A percentile compares a stretch with the other conserved stretches of the same genome.
Conservation (phyloP, 2,113 vertebrate species). For the Mustela nigripes region DNA sequence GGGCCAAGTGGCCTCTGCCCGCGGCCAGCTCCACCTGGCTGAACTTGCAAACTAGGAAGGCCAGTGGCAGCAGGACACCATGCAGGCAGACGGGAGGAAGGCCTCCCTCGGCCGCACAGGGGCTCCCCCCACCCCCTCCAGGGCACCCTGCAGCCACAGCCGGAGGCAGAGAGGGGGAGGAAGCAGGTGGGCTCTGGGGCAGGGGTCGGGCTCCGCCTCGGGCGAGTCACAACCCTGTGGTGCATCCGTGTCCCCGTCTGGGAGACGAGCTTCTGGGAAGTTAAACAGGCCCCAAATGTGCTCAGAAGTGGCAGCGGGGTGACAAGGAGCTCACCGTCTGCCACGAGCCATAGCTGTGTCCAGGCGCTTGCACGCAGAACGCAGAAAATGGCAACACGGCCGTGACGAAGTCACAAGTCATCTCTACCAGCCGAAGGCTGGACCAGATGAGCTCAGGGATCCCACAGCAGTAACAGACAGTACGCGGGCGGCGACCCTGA, state of each 20-base stretch:
- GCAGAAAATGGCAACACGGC: not conserved
- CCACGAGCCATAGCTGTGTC: not conserved
- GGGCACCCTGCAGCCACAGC: not conserved
- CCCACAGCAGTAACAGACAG: not conserved
- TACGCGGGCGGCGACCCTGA: not conserved
- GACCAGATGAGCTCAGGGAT: not conserved
- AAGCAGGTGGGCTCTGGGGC: not conserved
- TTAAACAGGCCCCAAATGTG: too few relatives aligned
- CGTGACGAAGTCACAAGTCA: not conserved
- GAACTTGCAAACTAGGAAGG: not conserved
- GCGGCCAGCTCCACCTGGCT: not conserved
- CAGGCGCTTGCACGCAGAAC: not conserved
- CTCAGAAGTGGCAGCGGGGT: too few relatives aligned
- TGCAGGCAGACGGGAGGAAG: not conserved
- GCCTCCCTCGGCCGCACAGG: not conserved
- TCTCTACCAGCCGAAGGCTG: not conserved
- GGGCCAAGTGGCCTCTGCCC: not conserved
- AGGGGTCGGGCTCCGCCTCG: not conserved
- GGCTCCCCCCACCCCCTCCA: not conserved
- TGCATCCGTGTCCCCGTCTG: not conserved
- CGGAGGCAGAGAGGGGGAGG: not conserved
- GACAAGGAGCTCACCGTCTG: too few relatives aligned
- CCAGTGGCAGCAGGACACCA: not conserved
- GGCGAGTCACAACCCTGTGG: not conserved
- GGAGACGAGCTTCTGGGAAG: not conserved